A percentile compares a stretch with the other conserved stretches of the same genome.
Evolutionary conservation across 23 tunicate species (phyloP).

Genomic region (Botrylloides violaceus): DNA sequence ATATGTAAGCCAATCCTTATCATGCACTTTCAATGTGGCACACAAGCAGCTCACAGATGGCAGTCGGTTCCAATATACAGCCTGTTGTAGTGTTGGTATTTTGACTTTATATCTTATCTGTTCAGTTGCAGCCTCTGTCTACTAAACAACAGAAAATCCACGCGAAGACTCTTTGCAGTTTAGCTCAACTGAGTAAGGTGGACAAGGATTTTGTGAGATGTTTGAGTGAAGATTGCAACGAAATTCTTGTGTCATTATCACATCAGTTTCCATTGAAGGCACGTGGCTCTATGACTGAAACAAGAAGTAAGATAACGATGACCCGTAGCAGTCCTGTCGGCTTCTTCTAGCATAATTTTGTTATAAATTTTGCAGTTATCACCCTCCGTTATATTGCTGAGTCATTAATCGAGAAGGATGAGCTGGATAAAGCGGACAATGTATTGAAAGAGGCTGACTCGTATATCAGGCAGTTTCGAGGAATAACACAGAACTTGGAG

Average conservation of each 20-base stretch:
- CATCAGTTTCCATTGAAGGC: not conserved
- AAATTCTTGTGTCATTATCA: not conserved
- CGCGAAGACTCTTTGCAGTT: conserved; percentile 16
- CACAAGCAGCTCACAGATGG: not conserved
- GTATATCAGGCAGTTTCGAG: not conserved
- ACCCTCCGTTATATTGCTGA: not conserved
- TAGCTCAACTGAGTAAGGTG: conserved; percentile 2
- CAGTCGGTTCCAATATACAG: not conserved
- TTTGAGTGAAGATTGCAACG: not conserved
- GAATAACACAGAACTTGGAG: not conserved
- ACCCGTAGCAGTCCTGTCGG: not conserved
- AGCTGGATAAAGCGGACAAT: not conserved
- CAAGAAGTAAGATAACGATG: not conserved
- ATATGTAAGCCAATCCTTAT: no score
- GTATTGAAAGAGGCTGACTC: not conserved
- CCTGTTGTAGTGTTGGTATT: not conserved
- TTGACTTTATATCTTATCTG: not conserved
- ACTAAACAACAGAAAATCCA: conserved; percentile 14
- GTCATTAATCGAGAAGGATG: not conserved
- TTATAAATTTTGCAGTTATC: not conserved
- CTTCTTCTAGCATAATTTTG: not conserved
- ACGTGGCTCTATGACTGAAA: not conserved
- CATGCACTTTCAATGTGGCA: no score
- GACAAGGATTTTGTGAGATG: conserved; percentile 11
- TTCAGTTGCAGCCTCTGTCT: conserved; percentile 1